phyloP scores from a whole-genome alignment of 2,797 vertebrate species.

The Peromyscus aztecus region DNA sequence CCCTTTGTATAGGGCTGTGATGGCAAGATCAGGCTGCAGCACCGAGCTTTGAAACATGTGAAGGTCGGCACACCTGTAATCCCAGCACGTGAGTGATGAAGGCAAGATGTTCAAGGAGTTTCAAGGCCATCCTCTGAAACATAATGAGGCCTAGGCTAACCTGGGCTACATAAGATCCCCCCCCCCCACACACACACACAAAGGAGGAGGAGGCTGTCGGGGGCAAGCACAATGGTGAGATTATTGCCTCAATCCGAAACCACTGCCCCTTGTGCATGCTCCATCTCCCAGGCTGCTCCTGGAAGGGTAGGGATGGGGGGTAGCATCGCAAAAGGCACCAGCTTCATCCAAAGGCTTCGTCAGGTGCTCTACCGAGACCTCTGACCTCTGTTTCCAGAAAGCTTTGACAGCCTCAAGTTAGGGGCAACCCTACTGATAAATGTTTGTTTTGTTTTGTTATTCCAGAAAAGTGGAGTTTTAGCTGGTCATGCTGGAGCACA shows the following conservation, averaged over 20 bases:
- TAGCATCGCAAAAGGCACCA: background rate
- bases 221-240: background rate
- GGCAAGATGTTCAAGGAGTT: background rate
- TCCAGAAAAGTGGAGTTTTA: background rate
- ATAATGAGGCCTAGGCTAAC: background rate
- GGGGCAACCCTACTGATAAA: fast-evolving
- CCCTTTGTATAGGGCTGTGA: background rate
- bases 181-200: background rate
- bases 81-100: background rate
- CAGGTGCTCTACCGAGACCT: background rate
- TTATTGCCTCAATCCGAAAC: background rate
- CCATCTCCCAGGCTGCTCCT: background rate
- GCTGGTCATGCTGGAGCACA: too few species aligned
- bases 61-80: background rate
- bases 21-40: background rate
- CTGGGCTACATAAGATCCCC: background rate
- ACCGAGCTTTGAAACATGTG: background rate
- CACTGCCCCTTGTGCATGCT: fast-evolving
- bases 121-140: background rate
- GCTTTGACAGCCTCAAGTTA: background rate
- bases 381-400: background rate
- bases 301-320: background rate
- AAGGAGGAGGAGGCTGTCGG: background rate
- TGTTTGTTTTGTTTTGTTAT: background rate
- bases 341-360: background rate